Percentiles rank a stretch among this genome's conserved stretches.
Evolutionary conservation across 1,140 invertebrate genomes (phyloP).

Genomic region (Macrocentrus cingulum): DNA sequence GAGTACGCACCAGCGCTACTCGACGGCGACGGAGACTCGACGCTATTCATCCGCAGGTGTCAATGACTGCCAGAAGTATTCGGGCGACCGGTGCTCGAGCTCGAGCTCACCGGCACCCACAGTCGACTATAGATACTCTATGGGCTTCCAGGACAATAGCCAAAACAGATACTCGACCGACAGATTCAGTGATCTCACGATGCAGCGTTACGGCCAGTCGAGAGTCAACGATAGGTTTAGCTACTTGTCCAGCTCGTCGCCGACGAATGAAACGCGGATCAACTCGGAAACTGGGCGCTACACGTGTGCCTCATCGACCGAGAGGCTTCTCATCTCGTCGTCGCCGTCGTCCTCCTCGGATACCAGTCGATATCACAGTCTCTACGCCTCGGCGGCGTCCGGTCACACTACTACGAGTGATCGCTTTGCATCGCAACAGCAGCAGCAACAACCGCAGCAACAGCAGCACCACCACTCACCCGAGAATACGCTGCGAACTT

Average conservation of each 20-base stretch:
- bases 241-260: conserved; percentile 38
- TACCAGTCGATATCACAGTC: conserved; percentile 37
- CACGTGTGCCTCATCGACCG: conserved; percentile 45
- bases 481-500: conserved; percentile 30
- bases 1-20: conserved; percentile 46
- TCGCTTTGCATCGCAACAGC: conserved; percentile 15
- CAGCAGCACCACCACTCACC: conserved; percentile 40
- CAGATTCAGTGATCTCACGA: conserved; percentile 60
- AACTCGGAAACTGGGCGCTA: conserved; percentile 31
- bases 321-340: conserved; percentile 48
- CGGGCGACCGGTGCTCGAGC: conserved; percentile 30
- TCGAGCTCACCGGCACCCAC: conserved; percentile 39
- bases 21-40: conserved; percentile 43
- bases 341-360: conserved; percentile 62
- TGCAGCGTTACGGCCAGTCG: conserved; percentile 58
- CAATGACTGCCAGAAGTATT: conserved; percentile 48
- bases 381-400: conserved; percentile 10
- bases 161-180: conserved; percentile 45
- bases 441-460: conserved; percentile 3
- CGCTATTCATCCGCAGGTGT: conserved; percentile 38
- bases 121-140: conserved; percentile 42
- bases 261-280: conserved; percentile 22
- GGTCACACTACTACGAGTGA: neutral
- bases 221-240: conserved; percentile 52
- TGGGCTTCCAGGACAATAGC: conserved; percentile 36